phyloP scores from a whole-genome alignment of 1,140 invertebrate species.

The Trachymyrmex septentrionalis region DNA sequence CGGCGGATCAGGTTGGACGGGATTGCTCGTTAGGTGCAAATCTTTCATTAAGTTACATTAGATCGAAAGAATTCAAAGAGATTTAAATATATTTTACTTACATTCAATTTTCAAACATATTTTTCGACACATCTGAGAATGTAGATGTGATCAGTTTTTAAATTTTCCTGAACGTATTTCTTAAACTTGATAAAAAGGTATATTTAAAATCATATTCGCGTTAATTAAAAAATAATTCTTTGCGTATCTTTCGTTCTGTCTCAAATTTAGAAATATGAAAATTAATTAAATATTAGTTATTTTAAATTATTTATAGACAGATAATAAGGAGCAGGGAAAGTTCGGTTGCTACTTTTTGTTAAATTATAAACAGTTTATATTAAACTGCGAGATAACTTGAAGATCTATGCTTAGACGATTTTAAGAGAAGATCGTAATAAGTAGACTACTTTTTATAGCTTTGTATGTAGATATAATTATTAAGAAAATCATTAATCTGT shows the following conservation, averaged over 20 bases:
- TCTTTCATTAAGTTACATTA: not conserved
- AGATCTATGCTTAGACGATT: not conserved
- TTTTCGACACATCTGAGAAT: not conserved
- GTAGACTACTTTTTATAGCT: not conserved
- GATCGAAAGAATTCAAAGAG: not conserved
- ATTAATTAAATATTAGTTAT: not conserved
- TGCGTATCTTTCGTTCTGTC: not conserved
- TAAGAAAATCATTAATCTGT: slow-evolving; percentile 21
- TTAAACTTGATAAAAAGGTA: not conserved
- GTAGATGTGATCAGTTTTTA: not conserved
- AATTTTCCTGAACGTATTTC: not conserved
- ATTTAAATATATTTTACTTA: not conserved
- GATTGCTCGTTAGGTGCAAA: not conserved
- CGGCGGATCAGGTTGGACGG: not conserved
- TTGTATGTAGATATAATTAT: slow-evolving; percentile 30
- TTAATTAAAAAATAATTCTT: slow-evolving; percentile 5
- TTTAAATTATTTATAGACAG: not conserved
- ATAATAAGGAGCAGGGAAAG: not conserved
- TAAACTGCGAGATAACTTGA: not conserved
- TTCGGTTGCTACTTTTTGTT: not conserved
- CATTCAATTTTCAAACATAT: not conserved
- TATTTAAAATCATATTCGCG: not conserved
- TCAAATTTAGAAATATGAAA: not conserved
- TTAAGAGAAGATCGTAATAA: not conserved
- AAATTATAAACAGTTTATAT: slow-evolving; percentile 14